Evolutionary conservation across 2,113 vertebrate species (phyloP), one percentile per base, ranked within the genome.

Genomic region (Otis tarda): DNA sequence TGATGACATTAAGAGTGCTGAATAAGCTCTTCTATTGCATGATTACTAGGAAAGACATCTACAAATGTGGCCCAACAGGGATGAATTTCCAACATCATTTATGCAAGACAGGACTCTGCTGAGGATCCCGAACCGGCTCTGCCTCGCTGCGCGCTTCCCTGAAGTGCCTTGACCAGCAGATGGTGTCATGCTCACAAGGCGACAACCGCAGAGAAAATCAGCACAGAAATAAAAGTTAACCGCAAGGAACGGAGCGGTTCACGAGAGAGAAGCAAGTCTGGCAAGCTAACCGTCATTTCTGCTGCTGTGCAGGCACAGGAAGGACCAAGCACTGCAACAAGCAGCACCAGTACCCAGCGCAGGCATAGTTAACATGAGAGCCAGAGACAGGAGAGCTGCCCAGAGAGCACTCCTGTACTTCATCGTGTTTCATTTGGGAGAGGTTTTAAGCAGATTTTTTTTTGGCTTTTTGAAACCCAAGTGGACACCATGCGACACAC

Each of bases 331-430:
- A 1, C n/a, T 30, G 45, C 53, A 45, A 21, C 0, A 4, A 64
- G 61, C 60, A 56, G 77, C n/a, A 23, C 20, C 1, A 0, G 41
- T 9, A 10, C 16, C 28, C 0, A 35, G 0, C 2, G 23, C 3
- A 23, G 23, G 60, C 49, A 49, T 0, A 8, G 59, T 9, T 49
- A 10, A 63, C 1, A 16, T 0, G 2, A n/a, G 41, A 92, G 55
- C 33, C 57, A 65, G 39, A 61, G 52, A 11, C 55, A 16, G 31
- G 8, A 92, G 28, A 53, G 23, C 16, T 60, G 68, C 69, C 78
- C 2, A 2, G 14, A 35, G 20, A 22, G 16, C 33, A 16, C 35
- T 59, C 39, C 49, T 21, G 16, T 33, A 41, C 73, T 61, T 68
- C 19, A 8, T 1, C 4, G 3, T 2, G 19, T 33, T 76, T 61